Base-by-base conservation (phyloP, 2,888 invertebrate species). In the Rhingia rostrata region DNA sequence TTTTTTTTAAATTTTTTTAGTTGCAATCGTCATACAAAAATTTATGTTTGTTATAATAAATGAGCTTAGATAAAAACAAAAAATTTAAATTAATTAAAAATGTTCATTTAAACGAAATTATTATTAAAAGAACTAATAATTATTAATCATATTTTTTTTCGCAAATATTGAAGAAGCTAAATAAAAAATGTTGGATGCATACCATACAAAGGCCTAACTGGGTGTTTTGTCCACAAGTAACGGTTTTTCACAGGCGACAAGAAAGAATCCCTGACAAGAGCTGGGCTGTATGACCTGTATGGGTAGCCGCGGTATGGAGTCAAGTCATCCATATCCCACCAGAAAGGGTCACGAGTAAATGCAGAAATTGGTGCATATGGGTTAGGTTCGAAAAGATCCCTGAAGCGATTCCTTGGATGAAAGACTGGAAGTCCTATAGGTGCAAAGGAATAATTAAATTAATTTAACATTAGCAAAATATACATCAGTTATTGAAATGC, bases 161-260 rank as follows among this genome's bases (percentile, higher is more conserved):
- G 10, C 4, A 41, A 3, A 10, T 41, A 30, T 6, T 37, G 58
- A 9, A 22, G 6, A 43, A 45, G 4, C 6, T 12, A 12, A 6
- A 12, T 43, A 7, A 9, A 37, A 35, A n/a, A 14, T 7, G 14
- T 33, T 54, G n/a, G 4, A 30, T 43, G n/a, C 33, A 54, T 12
- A 49, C 45, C 96, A 94, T 95, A 97, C 97, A 96, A 95, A 91
- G 96, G 96, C 93, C 97, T 95, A 92, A 96, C 94, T 91, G 97
- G 97, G 93, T 97, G 97, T 92, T 95, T 95, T 92, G 95, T 95
- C 97, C 97, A 97, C 90, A 97, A 94, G 93, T 96, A 97, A 92
- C 95, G 95, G 93, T 96, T 95, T 94, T 96, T 97, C 92, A 97
- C 94, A 86, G 97, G 97, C 90, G 97, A 97, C 92, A 97, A 94